phyloP scores from a whole-genome alignment of 2,888 invertebrate species.

The Prenolepis imparis region DNA sequence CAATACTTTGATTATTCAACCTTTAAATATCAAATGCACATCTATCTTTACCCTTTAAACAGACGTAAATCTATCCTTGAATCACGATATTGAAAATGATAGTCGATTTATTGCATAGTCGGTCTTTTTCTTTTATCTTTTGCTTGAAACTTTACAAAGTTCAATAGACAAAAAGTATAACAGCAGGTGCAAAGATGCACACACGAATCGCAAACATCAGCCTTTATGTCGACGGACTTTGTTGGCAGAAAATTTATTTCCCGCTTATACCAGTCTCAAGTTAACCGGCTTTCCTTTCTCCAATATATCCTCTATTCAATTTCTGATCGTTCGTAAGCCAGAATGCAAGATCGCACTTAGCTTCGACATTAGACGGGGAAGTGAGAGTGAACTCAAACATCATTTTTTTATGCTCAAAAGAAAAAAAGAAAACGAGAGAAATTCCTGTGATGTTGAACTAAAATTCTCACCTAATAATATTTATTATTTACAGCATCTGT shows the following conservation, averaged over 20 bases:
- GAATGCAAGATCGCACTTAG: conserved; percentile 44
- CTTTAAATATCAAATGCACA: background rate
- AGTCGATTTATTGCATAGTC: conserved; percentile 14
- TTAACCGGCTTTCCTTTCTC: conserved; percentile 64
- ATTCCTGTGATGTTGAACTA: background rate
- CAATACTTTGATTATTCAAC: background rate
- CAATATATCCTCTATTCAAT: conserved; percentile 68
- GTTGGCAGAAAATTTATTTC: conserved; percentile 73
- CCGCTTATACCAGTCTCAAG: conserved; percentile 68
- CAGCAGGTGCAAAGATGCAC: conserved; percentile 32
- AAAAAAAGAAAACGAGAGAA: background rate
- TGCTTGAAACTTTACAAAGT: conserved; percentile 25
- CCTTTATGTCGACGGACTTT: conserved; percentile 58
- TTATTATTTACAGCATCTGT: background rate
- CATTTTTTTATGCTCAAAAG: background rate
- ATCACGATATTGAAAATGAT: conserved; percentile 24
- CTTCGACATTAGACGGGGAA: conserved; percentile 32
- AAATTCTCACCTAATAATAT: background rate
- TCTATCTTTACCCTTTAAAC: background rate
- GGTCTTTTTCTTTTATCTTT: conserved; percentile 6
- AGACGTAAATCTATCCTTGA: background rate
- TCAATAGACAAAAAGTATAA: conserved; percentile 16
- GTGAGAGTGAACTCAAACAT: background rate
- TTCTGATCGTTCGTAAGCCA: conserved; percentile 66
- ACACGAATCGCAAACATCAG: conserved; percentile 58